Evolutionary conservation across 2,797 vertebrate species (phyloP).

Genomic region (Diplodus sargus): DNA sequence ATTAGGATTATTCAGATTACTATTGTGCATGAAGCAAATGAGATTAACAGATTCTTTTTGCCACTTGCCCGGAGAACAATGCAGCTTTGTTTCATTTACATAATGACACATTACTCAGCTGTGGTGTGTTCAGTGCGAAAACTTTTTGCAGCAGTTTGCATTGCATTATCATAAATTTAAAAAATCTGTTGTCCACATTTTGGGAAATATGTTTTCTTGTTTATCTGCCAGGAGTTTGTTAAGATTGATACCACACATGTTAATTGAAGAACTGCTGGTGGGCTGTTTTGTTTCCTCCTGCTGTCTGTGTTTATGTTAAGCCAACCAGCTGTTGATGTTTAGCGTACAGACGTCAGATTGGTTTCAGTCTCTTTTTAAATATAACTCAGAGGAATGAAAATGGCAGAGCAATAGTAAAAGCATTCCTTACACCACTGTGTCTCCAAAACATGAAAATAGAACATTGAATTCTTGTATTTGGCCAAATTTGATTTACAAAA

Average conservation of each 20-base stretch:
- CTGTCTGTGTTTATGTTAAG: not conserved
- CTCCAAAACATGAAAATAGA: no score
- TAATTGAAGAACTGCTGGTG: not conserved
- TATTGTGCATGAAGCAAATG: not conserved
- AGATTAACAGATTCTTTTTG: conserved; percentile 5
- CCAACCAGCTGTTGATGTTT: not conserved
- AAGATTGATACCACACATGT: not conserved
- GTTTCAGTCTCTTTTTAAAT: not conserved
- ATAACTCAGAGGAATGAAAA: not conserved
- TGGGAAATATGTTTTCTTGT: not conserved
- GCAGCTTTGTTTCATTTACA: not conserved
- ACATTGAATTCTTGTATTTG: no score
- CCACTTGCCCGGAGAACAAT: conserved; percentile 4
- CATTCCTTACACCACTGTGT: no score
- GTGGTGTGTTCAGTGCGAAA: not conserved
- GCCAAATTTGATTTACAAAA: not conserved
- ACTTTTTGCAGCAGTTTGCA: not conserved
- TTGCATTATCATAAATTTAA: not conserved
- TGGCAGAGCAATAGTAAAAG: not conserved
- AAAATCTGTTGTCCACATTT: not conserved
- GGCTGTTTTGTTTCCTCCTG: no score
- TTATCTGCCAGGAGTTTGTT: not conserved
- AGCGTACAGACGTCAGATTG: not conserved
- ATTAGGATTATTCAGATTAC: not conserved
- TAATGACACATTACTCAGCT: not conserved